phyloP scores from a whole-genome alignment of 2,113 vertebrate species.

The Tenebrosternarchus preto region DNA sequence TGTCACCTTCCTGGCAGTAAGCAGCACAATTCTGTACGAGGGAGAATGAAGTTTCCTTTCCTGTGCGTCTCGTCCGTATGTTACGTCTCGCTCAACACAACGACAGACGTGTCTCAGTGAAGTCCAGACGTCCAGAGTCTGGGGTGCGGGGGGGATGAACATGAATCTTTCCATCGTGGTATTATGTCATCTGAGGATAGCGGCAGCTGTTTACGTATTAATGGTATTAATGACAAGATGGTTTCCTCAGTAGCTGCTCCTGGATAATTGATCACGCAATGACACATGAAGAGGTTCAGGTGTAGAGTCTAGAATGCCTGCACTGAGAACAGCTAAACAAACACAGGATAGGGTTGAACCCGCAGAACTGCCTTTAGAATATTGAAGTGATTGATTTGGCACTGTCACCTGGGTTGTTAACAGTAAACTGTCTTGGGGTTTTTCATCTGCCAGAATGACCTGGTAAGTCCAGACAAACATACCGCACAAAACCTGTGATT shows the following conservation, averaged over 20 bases:
- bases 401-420: conserved; percentile 1
- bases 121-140: not conserved
- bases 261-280: conserved; percentile 76
- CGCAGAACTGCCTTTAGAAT: not conserved
- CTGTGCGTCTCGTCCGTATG: too few relatives aligned
- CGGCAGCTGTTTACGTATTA: conserved; percentile 77
- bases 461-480: conserved; percentile 33
- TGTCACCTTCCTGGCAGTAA: too few relatives aligned
- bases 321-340: conserved; percentile 17
- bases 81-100: too few relatives aligned
- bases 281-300: conserved; percentile 72
- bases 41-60: too few relatives aligned
- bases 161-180: conserved; percentile 70
- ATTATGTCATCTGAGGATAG: conserved; percentile 74
- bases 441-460: not conserved
- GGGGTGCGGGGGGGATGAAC: conserved; percentile 64
- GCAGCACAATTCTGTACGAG: too few relatives aligned
- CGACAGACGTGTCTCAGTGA: too few relatives aligned
- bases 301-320: conserved; percentile 57
- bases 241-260: conserved; percentile 69
- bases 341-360: not conserved
- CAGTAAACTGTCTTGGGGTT: conserved; percentile 13
- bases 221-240: conserved; percentile 75
- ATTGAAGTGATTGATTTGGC: conserved; percentile 34
- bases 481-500: not conserved